Evolutionary conservation across 2,113 vertebrate species (phyloP).

Genomic region (Psilopogon haemacephalus): DNA sequence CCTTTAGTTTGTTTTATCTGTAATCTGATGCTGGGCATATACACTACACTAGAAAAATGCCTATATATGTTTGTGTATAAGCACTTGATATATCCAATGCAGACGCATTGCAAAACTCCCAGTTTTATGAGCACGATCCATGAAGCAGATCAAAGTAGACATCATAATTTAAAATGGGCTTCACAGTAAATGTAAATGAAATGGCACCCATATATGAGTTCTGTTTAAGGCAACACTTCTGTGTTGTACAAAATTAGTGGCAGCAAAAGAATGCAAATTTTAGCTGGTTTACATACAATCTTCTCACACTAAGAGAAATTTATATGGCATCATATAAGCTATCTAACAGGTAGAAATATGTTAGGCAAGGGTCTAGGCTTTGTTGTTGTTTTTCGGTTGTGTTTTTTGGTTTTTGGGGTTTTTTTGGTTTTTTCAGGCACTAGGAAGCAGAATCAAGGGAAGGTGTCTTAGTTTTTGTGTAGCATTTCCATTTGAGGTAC

Average conservation of each 20-base stretch:
- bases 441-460: neutral
- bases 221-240: neutral
- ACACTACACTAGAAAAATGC: neutral
- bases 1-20: neutral
- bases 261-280: neutral
- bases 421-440: neutral
- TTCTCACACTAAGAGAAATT: neutral
- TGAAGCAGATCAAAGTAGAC: neutral
- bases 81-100: neutral
- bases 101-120: neutral
- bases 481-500: neutral
- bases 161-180: neutral
- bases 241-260: neutral
- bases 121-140: neutral
- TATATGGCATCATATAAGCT: neutral
- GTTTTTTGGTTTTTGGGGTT: neutral
- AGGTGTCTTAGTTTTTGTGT: neutral
- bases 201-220: neutral
- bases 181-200: neutral
- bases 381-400: too few relatives aligned
- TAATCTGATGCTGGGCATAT: neutral
- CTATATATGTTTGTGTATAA: neutral
- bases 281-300: neutral
- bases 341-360: neutral
- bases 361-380: neutral